Evolutionary conservation across 2,888 invertebrate genomes (phyloP).

Genomic region (Apamea anceps): DNA sequence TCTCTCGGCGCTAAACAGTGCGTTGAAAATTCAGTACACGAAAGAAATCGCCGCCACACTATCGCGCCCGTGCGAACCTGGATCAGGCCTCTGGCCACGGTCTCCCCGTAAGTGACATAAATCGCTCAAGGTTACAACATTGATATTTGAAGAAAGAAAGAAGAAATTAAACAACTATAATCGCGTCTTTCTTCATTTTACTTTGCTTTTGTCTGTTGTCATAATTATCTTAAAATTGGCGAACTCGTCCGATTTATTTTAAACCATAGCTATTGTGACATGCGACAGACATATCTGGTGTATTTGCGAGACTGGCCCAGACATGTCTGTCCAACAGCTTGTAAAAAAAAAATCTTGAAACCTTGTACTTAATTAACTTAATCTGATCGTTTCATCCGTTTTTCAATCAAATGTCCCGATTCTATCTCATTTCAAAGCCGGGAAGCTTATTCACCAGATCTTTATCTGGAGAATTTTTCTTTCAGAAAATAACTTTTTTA

Average conservation of each 20-base stretch:
- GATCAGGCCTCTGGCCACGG: too few species aligned
- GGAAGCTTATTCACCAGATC: background rate
- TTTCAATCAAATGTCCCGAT: background rate
- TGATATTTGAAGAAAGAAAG: background rate
- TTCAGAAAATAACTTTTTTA: conserved; percentile 18
- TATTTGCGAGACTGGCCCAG: too few species aligned
- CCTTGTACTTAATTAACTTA: background rate
- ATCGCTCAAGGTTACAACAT: background rate
- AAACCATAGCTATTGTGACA: background rate
- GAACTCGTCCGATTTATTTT: background rate
- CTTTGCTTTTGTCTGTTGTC: background rate
- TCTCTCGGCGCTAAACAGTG: too few species aligned
- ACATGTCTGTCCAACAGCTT: background rate
- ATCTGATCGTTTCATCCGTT: background rate
- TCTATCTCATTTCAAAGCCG: conserved; percentile 1
- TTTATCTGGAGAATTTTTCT: background rate
- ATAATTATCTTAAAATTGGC: background rate
- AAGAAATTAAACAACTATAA: background rate
- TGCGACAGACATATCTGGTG: background rate
- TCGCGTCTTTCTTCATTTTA: background rate
- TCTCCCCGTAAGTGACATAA: too few species aligned
- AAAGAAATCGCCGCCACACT: too few species aligned
- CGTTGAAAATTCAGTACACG: too few species aligned
- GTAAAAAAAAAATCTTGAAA: background rate
- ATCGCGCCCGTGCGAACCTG: too few species aligned